Evolutionary conservation across 2,888 invertebrate species (phyloP).

Genomic region (Chrysolina oricalcia): DNA sequence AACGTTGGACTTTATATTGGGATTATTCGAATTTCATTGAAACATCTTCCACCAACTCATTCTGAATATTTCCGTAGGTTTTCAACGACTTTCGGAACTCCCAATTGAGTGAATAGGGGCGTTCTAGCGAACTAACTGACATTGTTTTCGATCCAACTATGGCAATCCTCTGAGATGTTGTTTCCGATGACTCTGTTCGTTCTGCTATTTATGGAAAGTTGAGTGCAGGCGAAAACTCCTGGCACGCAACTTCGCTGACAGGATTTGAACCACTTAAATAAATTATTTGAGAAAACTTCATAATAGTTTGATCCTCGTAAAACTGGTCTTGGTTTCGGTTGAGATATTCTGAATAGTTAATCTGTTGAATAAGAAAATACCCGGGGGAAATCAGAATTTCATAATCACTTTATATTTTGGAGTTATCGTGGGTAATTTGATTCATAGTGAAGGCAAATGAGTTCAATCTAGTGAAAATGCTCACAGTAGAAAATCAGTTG

Average conservation of each 20-base stretch:
- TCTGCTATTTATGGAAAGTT: constrained; percentile 12
- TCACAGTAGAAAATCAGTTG: not conserved
- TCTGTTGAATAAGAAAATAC: constrained; percentile 44
- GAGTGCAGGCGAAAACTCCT: constrained; percentile 22
- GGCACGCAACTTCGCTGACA: constrained; percentile 36
- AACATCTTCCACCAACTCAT: no score
- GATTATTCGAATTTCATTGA: no score
- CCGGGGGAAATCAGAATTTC: constrained; percentile 38
- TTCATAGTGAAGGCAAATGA: constrained; percentile 10
- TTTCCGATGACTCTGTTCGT: not conserved
- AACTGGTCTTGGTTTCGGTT: constrained; percentile 44
- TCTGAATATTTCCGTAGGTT: not conserved
- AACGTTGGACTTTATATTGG: no score
- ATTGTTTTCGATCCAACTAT: not conserved
- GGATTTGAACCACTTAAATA: constrained; percentile 43
- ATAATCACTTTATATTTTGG: constrained; percentile 32
- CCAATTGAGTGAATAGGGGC: not conserved
- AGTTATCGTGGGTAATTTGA: constrained; percentile 34
- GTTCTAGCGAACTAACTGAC: not conserved
- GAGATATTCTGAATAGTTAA: constrained; percentile 47
- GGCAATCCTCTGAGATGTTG: not conserved
- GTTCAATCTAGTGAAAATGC: not conserved
- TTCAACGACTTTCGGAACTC: not conserved
- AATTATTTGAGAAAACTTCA: constrained; percentile 45
- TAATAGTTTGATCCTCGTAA: constrained; percentile 41